Evolutionary conservation across 2,797 vertebrate genomes (phyloP).

Genomic region (Hoplostethus atlanticus): DNA sequence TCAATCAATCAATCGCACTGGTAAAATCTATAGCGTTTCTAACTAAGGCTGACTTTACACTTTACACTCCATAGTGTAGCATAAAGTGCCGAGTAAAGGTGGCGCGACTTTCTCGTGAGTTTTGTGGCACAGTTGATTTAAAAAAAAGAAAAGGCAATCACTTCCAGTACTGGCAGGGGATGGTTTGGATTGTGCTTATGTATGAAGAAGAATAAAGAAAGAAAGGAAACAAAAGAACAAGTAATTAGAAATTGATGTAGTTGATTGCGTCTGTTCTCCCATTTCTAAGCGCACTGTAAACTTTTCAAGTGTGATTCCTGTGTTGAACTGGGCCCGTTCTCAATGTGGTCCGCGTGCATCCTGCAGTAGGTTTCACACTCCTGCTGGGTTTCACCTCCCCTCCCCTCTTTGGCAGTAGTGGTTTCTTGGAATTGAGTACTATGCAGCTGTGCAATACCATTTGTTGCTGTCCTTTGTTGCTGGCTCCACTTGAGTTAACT

Average conservation of each 20-base stretch:
- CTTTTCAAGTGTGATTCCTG: slow-evolving; percentile 83
- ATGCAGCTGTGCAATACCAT: slow-evolving; percentile 79
- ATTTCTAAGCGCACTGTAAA: slow-evolving; percentile 83
- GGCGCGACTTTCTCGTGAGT: slow-evolving; percentile 72
- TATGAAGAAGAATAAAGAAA: slow-evolving; percentile 52
- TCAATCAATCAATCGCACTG: slow-evolving; percentile 37
- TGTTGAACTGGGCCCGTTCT: slow-evolving; percentile 72
- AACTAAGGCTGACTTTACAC: slow-evolving; percentile 73
- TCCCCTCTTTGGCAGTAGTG: slow-evolving; percentile 95
- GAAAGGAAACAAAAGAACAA: slow-evolving; percentile 32
- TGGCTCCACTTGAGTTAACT: slow-evolving; percentile 84
- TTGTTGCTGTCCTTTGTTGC: slow-evolving; percentile 69
- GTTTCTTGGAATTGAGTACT: slow-evolving; percentile 83
- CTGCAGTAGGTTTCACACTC: slow-evolving; percentile 82
- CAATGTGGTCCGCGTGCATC: slow-evolving; percentile 77
- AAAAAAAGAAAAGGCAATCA: slow-evolving; percentile 86
- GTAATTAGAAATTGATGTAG: slow-evolving; percentile 64
- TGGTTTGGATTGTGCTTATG: slow-evolving; percentile 81
- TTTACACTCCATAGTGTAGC: slow-evolving; percentile 65
- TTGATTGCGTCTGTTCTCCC: slow-evolving; percentile 79
- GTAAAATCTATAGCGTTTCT: slow-evolving; percentile 39
- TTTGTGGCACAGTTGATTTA: slow-evolving; percentile 86
- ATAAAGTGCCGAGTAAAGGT: slow-evolving; percentile 70
- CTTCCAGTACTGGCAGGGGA: slow-evolving; percentile 83
- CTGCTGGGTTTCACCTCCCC: slow-evolving; percentile 69